Base-by-base conservation (phyloP, 2,888 invertebrate species). In the Aspidiotus destructor region DNA sequence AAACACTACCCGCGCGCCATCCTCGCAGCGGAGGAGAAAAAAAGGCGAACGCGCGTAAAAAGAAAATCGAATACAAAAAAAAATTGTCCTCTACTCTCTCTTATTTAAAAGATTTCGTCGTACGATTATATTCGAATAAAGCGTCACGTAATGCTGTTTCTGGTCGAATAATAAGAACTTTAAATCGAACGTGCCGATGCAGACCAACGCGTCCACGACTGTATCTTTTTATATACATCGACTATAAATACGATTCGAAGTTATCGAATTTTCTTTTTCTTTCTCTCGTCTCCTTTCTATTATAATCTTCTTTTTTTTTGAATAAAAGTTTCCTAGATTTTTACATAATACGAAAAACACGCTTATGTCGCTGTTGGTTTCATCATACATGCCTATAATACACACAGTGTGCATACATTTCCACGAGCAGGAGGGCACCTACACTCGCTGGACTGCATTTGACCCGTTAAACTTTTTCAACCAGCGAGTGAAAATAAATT, bases 131-230 rank as follows among this genome's bases (percentile, higher is more conserved):
- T 63, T 63, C 63, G 54, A 53, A 63, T 63, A 63, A 63, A 63
- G 54, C 54, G 63, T 63, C 63, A 63, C 63, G 63, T 63, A 63
- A 63, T 41, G 63, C 53, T 53, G 63, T 63, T 63, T 63, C 63
- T 63, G 63, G 63, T 63, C 63, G 63, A 63, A 63, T 63, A 63
- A 63, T 63, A 63, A 63, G 63, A 63, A 53, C 63, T 63, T 63
- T 63, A 53, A 63, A 53, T 63, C 41, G 63, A 54, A 63, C 63
- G 63, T 63, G 63, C 63, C 54, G 54, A 63, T 63, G 52, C 41
- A 42, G 40, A 63, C 53, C 63, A 40, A 28, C 63, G 63, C 53
- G 54, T 53, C 53, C 41, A 53, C 52, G 54, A 63, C 54, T 40
- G 63, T 63, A 63, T 54, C 54, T 63, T 63, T 63, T 63, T 52